Base-by-base conservation (phyloP, 2,888 invertebrate genomes). In the Bhutanitis thaidina region DNA sequence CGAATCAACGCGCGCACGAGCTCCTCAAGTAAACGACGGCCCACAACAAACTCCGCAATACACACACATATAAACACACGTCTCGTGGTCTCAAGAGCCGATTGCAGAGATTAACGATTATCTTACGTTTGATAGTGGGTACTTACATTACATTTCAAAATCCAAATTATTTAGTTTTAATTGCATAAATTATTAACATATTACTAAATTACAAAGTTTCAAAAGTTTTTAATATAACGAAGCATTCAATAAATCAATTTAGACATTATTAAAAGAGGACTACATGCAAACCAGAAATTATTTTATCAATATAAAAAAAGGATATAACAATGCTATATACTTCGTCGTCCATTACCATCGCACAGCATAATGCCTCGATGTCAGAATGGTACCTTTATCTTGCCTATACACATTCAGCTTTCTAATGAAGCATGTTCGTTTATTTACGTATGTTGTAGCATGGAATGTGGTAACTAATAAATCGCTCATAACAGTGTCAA, bases 1-100 rank as follows among this genome's bases (percentile, higher is more conserved):
- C 98, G 77, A 98, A 98, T 91, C 96, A 97, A 90, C 93, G 97
- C 75, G 97, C 98, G 80, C 96, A 96, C 91, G 97, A 97, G 90
- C 94, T 98, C 78, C 94, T 97, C 88, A 96, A 96, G 93, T 95
- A 94, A 92, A 90, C 80, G 65, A 54, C 80, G 74, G 63, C 72
- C 67, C 63, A 61, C 71, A 64, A 65, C 66, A 64, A 56, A 67
- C 66, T 65, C 43, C 27, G 15, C 14, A 16, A 37, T 12, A 44
- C 63, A 71, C 71, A 56, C 56, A 52, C 38, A 52, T 51, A 49
- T 68, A 58, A 78, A 38, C 13, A 47, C 47, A 38, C 14, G 38
- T 80, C 82, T 81, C 82, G 81, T 79, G 81, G 79, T 70, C 45
- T 36, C 20, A 25, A 30, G 3, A 10, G 51, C 47, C 47, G 52